Conservation (phyloP, 37 sponge, comb jelly and placozoan genomes). For the Agelas oroides region DNA sequence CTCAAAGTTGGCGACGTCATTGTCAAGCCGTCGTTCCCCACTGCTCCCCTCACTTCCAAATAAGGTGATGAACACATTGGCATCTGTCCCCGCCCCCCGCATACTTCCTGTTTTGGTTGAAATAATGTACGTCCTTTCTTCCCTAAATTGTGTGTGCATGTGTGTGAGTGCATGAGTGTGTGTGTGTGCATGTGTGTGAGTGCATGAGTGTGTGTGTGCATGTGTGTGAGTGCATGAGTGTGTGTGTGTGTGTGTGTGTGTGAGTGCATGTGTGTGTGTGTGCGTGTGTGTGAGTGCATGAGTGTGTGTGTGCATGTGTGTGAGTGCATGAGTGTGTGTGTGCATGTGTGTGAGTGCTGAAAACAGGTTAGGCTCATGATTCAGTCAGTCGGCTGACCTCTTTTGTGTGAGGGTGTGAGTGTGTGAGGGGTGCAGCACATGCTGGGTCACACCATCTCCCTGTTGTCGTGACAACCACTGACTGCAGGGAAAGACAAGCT, state of each 20-base stretch:
- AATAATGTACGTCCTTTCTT: constrained; percentile 34
- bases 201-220: too few relatives aligned
- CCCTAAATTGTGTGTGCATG: background rate
- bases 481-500: constrained; percentile 54
- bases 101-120: constrained; percentile 63
- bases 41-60: constrained; percentile 60
- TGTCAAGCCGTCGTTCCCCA: constrained; percentile 64
- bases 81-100: constrained; percentile 86
- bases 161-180: too few relatives aligned
- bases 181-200: too few relatives aligned
- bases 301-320: too few relatives aligned
- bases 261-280: background rate
- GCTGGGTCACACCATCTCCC: constrained; percentile 67
- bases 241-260: too few relatives aligned
- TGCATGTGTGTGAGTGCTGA: background rate
- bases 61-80: constrained; percentile 76
- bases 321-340: too few relatives aligned
- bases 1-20: constrained; percentile 69
- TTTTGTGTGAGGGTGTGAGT: too few relatives aligned
- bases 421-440: constrained; percentile 26
- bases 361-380: too few relatives aligned
- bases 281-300: too few relatives aligned
- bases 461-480: constrained; percentile 79
- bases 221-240: too few relatives aligned
- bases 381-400: too few relatives aligned